Conservation (phyloP, 2,888 invertebrate species). For the Patella pellucida region DNA sequence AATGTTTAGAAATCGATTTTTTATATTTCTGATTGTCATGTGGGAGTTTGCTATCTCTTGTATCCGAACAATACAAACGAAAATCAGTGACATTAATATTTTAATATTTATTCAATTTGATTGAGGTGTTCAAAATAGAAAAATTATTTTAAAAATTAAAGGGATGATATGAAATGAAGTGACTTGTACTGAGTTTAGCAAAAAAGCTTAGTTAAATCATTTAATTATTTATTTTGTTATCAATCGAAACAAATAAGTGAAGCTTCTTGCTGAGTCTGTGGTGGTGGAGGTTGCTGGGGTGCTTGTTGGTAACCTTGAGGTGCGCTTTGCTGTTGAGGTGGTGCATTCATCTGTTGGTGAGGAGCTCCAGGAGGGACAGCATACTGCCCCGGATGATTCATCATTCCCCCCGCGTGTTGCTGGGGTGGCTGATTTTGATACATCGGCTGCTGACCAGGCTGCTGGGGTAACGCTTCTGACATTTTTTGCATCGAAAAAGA, state of each 20-base stretch:
- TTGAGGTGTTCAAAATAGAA: no score
- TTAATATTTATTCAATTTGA: no score
- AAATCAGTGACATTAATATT: no score
- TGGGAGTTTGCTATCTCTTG: no score
- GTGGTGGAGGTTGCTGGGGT: conserved; percentile 17
- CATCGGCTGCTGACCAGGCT: neutral
- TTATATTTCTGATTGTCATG: no score
- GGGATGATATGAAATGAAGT: no score
- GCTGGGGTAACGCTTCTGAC: conserved; percentile 30
- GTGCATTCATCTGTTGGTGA: conserved; percentile 23
- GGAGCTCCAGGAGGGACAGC: conserved; percentile 1
- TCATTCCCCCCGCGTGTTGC: neutral
- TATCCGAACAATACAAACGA: no score
- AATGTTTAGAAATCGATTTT: no score
- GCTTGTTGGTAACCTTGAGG: conserved; percentile 13
- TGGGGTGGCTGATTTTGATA: conserved; percentile 14
- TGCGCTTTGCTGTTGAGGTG: conserved; percentile 29
- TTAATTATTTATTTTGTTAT: neutral
- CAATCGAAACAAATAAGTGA: conserved; percentile 32
- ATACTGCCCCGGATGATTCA: conserved; percentile 17
- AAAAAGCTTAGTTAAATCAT: no score
- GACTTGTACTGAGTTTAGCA: no score
- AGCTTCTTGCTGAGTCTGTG: conserved; percentile 21
- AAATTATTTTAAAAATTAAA: no score
- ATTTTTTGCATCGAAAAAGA: conserved; percentile 29